Evolutionary conservation across 2,888 invertebrate species (phyloP), one percentile per base, ranked within the genome.

Genomic region (Lepidocyrtinus sp.): DNA sequence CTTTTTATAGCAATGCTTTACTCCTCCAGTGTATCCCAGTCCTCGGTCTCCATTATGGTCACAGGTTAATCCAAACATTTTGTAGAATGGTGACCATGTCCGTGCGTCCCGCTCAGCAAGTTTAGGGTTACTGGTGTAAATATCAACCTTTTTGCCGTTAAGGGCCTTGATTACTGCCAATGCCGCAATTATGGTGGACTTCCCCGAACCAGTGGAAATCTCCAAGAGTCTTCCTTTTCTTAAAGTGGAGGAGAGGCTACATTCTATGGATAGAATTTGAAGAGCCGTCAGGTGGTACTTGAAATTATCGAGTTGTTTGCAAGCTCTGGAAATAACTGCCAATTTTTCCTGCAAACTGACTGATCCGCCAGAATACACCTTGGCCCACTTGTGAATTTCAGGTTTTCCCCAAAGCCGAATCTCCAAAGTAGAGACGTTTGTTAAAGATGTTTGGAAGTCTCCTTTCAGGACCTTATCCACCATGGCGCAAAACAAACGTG

Each of bases 81-180:
- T 0, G 24, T 78, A 81, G 62, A 83, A 79, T 46, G 19, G 7
- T 0, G 67, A 3, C 79, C 78, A 79, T 15, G 62, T 45, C 17
- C 62, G 63, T 9, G 83, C 68, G 67, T 83, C 83, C 21, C 83
- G 36, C 64, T 79, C 79, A 2, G 83, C 83, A 0, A 83, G 70
- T 2, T 79, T 73, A 7, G 79, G 68, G 59, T 62, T 82, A 24
- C 75, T 75, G 1, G 83, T 83, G 73, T 72, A 75, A 1, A 83
- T 17, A 55, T 82, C 81, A 12, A 82, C 72, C 2, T 2, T 36
- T 9, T 19, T 3, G 2, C 59, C 22, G 3, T 25, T 55, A 17
- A 78, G 22, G 12, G 45, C 45, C 17, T 46, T 67, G 2, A 73
- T 61, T 5, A 59, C 50, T 2, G 78, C 67, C 1, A 73, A 12